phyloP scores from a whole-genome alignment of 1,140 invertebrate genomes.

The Drosophila kurseongensis region DNA sequence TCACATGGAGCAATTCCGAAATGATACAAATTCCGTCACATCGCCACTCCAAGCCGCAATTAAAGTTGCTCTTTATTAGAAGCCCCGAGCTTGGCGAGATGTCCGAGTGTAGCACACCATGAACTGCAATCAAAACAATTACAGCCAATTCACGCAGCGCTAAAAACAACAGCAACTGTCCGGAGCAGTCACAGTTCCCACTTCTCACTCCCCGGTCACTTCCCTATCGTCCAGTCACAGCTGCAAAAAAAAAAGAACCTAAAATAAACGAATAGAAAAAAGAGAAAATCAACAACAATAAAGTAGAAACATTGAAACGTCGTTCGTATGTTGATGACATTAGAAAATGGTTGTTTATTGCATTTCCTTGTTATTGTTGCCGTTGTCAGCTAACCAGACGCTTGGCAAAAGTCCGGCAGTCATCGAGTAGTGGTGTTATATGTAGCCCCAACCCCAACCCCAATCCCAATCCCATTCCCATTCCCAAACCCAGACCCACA shows the following conservation, averaged over 20 bases:
- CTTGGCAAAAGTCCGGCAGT: conserved; percentile 27
- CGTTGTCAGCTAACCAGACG: conserved; percentile 46
- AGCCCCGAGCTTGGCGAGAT: conserved; percentile 11
- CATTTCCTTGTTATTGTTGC: conserved; percentile 67
- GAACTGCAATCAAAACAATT: conserved; percentile 83
- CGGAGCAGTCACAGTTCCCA: conserved; percentile 19
- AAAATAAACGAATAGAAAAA: conserved; percentile 6
- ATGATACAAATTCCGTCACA: conserved; percentile 31
- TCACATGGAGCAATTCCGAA: conserved; percentile 37
- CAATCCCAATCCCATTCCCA: neutral
- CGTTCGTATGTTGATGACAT: conserved; percentile 73
- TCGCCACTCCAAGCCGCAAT: conserved; percentile 46
- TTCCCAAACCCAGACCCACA: conserved; percentile 12
- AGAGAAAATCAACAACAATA: conserved; percentile 40
- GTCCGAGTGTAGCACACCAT: conserved; percentile 58
- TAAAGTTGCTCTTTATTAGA: conserved; percentile 63
- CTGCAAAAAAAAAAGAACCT: conserved; percentile 23
- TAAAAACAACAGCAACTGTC: conserved; percentile 57
- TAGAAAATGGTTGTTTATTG: conserved; percentile 83
- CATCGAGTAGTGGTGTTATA: conserved; percentile 10
- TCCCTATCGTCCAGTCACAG: conserved; percentile 21
- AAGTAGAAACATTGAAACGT: conserved; percentile 55
- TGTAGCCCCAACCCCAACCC: neutral
- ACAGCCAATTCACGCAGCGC: conserved; percentile 75
- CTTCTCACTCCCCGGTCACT: conserved; percentile 16